Conservation (phyloP, 2,113 vertebrate species). For the Syngnathus typhle region DNA sequence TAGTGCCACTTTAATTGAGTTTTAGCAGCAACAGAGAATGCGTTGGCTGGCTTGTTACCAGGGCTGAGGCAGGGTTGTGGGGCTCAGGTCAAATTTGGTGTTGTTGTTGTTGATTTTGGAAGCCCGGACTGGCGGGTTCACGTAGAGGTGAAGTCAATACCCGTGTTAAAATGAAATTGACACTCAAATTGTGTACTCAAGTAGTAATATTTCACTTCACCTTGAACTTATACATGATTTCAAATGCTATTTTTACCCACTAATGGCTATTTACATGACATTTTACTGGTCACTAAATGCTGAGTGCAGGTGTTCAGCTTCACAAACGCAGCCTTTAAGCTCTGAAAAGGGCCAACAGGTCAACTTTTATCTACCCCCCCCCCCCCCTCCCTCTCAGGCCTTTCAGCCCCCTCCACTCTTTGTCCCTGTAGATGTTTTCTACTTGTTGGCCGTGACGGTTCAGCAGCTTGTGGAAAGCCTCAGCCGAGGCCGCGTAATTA, state of each 20-base stretch:
- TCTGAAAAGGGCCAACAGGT: not conserved
- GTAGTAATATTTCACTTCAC: not conserved
- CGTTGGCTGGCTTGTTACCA: slow-evolving; percentile 65
- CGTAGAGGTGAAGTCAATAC: slow-evolving; percentile 61
- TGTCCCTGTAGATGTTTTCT: slow-evolving; percentile 6
- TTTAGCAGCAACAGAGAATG: slow-evolving; percentile 60
- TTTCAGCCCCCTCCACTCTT: not conserved
- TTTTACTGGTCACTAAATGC: not conserved
- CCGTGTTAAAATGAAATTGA: not conserved
- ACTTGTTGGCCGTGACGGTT: slow-evolving; percentile 78
- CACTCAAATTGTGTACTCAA: not conserved
- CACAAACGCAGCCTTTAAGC: slow-evolving; percentile 4
- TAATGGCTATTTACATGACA: no score
- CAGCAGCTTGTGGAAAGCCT: slow-evolving; percentile 72
- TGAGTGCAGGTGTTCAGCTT: not conserved
- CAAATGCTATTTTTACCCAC: no score
- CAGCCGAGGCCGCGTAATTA: slow-evolving; percentile 81
- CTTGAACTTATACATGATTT: not conserved
- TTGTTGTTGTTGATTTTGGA: slow-evolving; percentile 51
- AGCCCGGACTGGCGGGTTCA: slow-evolving; percentile 60
- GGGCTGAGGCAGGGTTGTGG: slow-evolving; percentile 29
- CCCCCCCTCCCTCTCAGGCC: not conserved
- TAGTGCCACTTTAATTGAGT: slow-evolving; percentile 67
- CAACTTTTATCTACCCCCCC: not conserved
- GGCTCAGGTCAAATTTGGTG: slow-evolving; percentile 33